Evolutionary conservation across 2,888 invertebrate species (phyloP), one percentile per base, ranked within the genome.

Genomic region (Macrophya annulata): DNA sequence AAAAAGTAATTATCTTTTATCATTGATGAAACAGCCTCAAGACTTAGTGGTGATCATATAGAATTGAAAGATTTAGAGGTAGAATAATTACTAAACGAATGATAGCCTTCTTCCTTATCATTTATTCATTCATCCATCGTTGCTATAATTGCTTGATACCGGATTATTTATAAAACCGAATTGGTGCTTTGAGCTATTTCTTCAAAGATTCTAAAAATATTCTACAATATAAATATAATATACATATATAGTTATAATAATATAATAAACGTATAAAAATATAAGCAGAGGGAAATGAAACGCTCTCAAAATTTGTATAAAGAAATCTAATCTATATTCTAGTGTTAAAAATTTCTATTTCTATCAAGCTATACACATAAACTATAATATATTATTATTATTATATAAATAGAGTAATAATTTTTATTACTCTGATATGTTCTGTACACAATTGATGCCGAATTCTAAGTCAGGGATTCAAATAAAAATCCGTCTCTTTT

Each of bases 281-380:
- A 12, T 43, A 43, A 55, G 72, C n/a, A 88, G 88, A 88, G 91
- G 91, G 89, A 91, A 91, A 90, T 87, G 87, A 90, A 90, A 90
- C 91, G 90, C 91, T 91, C 89, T 90, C 88, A 85, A 89, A 89
- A 89, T 87, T 72, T 90, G 87, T 89, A 88, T 82, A 86, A 59
- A 84, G 88, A 88, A 88, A 83, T 86, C 86, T 84, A 83, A 68
- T 68, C 82, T 84, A 74, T 87, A 89, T 87, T 90, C 89, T 90
- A 91, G 89, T 89, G 89, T 89, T 86, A 85, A 86, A 86, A 88
- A 87, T 88, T 62, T 74, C 55, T 55, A 55, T 55, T 76, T 74
- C 37, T 55, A 55, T 84, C 72, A n/a, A 84, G 31, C 55, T 40
- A 51, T 74, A 45, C 15, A 48, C 48, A 68, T 51, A n/a, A n/a